Base-by-base conservation (phyloP, 1,140 invertebrate genomes). In the Musca vetustissima region DNA sequence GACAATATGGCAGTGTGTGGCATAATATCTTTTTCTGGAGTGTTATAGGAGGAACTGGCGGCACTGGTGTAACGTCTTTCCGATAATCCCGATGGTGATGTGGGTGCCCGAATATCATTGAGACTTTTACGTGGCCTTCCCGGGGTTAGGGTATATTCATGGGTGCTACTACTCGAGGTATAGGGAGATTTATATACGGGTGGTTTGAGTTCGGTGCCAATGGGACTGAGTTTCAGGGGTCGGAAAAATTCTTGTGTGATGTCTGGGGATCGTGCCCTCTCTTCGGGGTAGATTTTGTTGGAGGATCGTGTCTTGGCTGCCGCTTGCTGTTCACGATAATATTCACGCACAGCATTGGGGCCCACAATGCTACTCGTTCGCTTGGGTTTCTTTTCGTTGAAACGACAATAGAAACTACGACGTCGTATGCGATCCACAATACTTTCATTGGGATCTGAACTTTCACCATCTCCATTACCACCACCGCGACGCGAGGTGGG, bases 371-470 rank as follows among this genome's bases (percentile, higher is more conserved):
- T 86, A 75, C 86, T 87, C 73, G 87, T 87, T 70, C 87, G 83
- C 66, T 89, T 85, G 52, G 87, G 86, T 77, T 90, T 91, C 73
- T 91, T 88, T 74, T 93, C 91, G 74, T 95, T 95, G 76, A 95
- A 95, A 68, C 93, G 86, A 4, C 90, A 90, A 76, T 95, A 96
- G 82, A 93, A 96, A 79, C 93, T 95, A 78, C 94, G 94, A 19
- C 94, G 85, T 72, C 92, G 86, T 70, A 96, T 96, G 72, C 94
- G 85, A 75, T 96, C 93, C 36, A 90, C 89, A 13, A 95, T 90
- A 36, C 90, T 91, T 76, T 94, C 92, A 53, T 80, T 80, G 48
- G 85, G 80, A 66, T 83, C 77, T 2, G 85, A 85, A 25, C 80
- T 75, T 15, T 79, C 78, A 1, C 78, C 80, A 1, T 74, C 79